These are phyloP conservation scores for Rhagoletis zephyria DNA, from an alignment of 1,140 invertebrate species.

Conservation along the genomic window DNA sequence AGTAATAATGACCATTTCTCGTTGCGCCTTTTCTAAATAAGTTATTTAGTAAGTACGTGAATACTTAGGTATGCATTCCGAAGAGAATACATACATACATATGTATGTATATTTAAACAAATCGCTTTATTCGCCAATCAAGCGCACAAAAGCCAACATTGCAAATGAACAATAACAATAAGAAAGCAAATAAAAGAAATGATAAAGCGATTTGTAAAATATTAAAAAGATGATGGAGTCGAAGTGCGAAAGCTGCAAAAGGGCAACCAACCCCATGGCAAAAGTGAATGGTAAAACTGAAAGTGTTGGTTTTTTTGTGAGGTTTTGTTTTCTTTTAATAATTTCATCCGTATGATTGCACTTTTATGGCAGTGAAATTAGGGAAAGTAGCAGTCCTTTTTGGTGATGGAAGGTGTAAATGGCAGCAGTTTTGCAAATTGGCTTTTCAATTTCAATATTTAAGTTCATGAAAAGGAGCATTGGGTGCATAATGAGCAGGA, in stretches of 20 bases:
- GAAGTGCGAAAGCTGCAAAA: not conserved
- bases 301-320: not conserved
- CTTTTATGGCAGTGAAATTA: slow-evolving; percentile 35
- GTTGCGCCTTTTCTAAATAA: not conserved
- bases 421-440: slow-evolving; percentile 25
- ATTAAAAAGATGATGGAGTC: slow-evolving; percentile 2
- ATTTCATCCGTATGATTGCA: slow-evolving; percentile 1
- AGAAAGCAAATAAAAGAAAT: not conserved
- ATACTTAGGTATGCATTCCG: no score
- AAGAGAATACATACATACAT: no score
- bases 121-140: not conserved
- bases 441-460: slow-evolving; percentile 8
- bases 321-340: not conserved
- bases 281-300: not conserved
- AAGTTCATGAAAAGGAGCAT: no score
- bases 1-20: not conserved
- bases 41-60: no score
- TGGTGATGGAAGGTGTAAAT: not conserved
- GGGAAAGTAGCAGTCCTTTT: slow-evolving; percentile 9
- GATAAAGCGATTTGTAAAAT: slow-evolving; percentile 45
- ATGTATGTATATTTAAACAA: not conserved
- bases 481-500: no score
- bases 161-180: slow-evolving; percentile 35
- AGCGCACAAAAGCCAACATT: not conserved
- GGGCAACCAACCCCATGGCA: not conserved